A percentile compares a stretch with the other conserved stretches of the same genome.
Conservation (phyloP, 2,113 vertebrate genomes). For the Salvator merianae region DNA sequence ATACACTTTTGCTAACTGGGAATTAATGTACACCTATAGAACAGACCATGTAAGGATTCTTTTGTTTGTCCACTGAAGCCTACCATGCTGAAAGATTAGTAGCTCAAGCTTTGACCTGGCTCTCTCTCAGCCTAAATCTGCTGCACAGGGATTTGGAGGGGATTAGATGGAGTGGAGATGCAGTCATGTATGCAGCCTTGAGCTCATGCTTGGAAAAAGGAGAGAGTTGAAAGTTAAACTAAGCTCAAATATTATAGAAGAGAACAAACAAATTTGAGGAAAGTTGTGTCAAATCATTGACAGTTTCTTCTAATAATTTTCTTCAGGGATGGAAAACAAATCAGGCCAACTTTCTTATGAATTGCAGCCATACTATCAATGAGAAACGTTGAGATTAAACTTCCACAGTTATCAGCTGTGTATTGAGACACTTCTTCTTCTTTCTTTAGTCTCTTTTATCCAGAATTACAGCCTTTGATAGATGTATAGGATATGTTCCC, state of each 20-base stretch:
- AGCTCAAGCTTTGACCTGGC: no score
- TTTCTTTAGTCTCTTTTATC: constrained; percentile 60
- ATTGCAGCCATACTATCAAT: constrained; percentile 29
- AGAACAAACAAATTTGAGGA: no score
- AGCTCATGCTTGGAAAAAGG: not conserved
- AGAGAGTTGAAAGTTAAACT: not conserved
- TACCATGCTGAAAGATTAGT: no score
- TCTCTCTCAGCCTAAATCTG: no score
- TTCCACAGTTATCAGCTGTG: constrained; percentile 15
- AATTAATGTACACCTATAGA: no score
- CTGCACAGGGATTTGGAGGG: not conserved
- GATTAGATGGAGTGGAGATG: no score
- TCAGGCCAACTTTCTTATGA: constrained; percentile 58
- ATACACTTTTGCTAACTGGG: no score
- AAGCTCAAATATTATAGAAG: not conserved
- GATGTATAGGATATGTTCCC: constrained; percentile 39
- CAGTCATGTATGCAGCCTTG: no score
- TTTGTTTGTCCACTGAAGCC: no score
- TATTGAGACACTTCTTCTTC: constrained; percentile 45
- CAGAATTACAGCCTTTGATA: constrained; percentile 54
- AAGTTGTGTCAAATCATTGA: not conserved
- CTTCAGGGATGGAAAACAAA: constrained; percentile 59
- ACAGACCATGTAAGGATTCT: no score
- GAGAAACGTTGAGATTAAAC: constrained; percentile 54
- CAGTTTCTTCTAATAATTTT: constrained; percentile 32